A percentile compares a stretch with the other conserved stretches of the same genome.
Conservation (phyloP, 2,113 vertebrate genomes). For the Heteronetta atricapilla region DNA sequence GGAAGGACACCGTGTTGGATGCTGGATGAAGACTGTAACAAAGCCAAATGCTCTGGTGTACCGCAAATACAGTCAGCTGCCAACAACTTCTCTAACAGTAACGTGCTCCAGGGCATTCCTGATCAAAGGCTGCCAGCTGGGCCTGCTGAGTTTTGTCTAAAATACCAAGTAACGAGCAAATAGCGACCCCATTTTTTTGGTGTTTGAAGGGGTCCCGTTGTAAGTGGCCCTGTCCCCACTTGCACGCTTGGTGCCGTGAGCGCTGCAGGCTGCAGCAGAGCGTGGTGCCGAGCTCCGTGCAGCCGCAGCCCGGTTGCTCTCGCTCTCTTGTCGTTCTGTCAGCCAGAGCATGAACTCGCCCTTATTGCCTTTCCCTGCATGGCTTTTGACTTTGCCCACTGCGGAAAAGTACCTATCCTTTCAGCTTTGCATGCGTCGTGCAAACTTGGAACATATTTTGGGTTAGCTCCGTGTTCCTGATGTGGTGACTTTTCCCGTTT, state of each 20-base stretch:
- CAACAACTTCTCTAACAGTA: background rate
- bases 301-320: background rate
- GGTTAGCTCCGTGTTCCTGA: background rate
- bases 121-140: background rate
- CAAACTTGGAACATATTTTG: background rate
- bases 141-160: background rate
- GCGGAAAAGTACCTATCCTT: background rate
- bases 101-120: background rate
- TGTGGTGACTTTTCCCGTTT: background rate
- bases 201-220: background rate
- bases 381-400: background rate
- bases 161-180: background rate
- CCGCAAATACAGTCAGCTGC: background rate
- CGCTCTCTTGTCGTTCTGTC: background rate
- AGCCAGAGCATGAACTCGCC: background rate
- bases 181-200: background rate
- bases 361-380: background rate
- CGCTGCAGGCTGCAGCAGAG: background rate
- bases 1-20: background rate
- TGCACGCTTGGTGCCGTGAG: no score
- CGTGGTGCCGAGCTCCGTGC: rapidly evolving
- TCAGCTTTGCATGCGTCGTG: background rate
- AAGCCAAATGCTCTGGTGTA: background rate
- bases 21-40: background rate
- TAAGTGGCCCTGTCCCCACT: background rate